These are phyloP conservation scores for Chaitophorus viminalis DNA, from an alignment of 2,888 invertebrate species.

Conservation along the genomic window DNA sequence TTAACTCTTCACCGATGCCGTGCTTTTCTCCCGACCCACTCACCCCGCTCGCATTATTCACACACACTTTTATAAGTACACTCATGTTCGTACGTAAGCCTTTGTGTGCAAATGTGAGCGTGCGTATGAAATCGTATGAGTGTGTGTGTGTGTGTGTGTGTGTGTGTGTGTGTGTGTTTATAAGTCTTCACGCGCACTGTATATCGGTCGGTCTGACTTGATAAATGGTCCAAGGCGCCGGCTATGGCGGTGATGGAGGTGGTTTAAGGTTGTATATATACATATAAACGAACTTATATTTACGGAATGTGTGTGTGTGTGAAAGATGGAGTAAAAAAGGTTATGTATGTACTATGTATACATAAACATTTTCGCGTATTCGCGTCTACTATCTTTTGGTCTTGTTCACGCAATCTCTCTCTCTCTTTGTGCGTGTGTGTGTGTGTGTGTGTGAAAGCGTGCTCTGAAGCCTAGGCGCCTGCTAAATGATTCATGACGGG, in stretches of 20 bases:
- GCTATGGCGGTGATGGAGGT: background rate
- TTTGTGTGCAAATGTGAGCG: background rate
- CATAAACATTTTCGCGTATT: constrained; percentile 31
- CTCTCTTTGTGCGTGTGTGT: background rate
- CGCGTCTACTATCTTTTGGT: background rate
- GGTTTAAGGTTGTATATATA: constrained; percentile 15
- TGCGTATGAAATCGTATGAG: too few relatives aligned
- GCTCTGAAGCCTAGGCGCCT: constrained; percentile 41
- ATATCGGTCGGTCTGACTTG: constrained; percentile 58
- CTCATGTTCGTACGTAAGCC: too few relatives aligned
- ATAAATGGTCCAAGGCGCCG: constrained; percentile 50
- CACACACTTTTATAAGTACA: background rate
- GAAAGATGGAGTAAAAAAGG: constrained; percentile 19
- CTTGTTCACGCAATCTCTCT: background rate
- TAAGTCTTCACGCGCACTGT: constrained; percentile 43
- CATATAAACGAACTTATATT: background rate
- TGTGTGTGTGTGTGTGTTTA: background rate
- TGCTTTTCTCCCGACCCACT: background rate
- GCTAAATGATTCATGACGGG: constrained; percentile 61
- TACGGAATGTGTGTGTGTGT: background rate
- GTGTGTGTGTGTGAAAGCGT: background rate
- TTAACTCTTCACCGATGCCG: constrained; percentile 25
- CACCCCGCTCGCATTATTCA: background rate
- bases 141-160: background rate
- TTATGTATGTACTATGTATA: background rate